Base-by-base conservation (phyloP, 2,797 vertebrate genomes). In the Lagodon rhomboides region DNA sequence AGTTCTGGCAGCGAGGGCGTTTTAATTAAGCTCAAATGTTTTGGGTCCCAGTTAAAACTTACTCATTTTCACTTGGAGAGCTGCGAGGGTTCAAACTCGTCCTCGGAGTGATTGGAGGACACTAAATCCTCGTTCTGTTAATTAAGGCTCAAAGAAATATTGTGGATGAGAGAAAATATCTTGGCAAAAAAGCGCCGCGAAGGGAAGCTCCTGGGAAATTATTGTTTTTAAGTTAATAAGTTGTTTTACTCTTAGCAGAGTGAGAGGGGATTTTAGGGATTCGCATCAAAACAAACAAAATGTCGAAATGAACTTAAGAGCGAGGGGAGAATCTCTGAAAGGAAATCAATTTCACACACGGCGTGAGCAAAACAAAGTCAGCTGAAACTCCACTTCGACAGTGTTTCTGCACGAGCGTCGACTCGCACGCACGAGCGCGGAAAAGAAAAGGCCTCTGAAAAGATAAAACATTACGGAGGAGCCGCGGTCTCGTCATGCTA, bases 211-310 rank as follows among this genome's bases (percentile, higher is more conserved):
- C 64, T 72, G 90, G 92, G 92, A 93, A 92, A 93, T 91, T 85
- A 92, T 91, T 92, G 89, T 91, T 93, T 91, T 92, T 92, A 89
- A 93, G 79, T 91, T 87, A 92, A 90, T 92, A 91, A 84, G 77
- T 90, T 92, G 80, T 92, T 91, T 91, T 87, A 88, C 82, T 91
- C 88, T 87, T 82, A 86, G 88, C 82, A 70, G 87, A 90, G 86
- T 67, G 84, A 89, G 85, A 38, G 53, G 79, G 83, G 87, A 91
- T 93, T 93, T 91, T 68, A 70, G 73, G 87, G 86, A 90, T 91
- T 91, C 76, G 71, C 70, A 87, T 85, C 80, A 81, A 91, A 90
- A 92, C 89, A 91, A 92, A 92, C 86, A 88, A 88, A 89, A 90
- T 86, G 87, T 92, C 85, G 86, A 92, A 89, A 87, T 88, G 87